Base-by-base conservation (phyloP, 2,797 vertebrate genomes). In the Microctenopoma stevenorrisi region DNA sequence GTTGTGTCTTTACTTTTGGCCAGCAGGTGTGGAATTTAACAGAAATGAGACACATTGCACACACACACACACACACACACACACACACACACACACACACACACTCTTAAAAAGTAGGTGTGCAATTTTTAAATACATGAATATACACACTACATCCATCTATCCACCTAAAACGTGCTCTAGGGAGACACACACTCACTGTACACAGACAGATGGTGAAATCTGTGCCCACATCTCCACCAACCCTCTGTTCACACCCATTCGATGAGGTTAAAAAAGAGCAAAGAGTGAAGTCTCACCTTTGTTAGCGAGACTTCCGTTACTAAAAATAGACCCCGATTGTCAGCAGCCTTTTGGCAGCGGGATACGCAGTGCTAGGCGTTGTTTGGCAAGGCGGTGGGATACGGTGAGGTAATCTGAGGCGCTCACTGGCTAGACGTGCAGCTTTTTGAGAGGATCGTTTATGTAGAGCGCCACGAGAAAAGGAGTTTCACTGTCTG, bases 1-100 rank as follows among this genome's bases (percentile, higher is more conserved):
- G 12, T 6, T 16, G 46, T 91, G 86, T 42, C 12, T 92, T 92
- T 91, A 73, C 77, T 77, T 82, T 88, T 54, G 42, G 60, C 61
- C 80, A 59, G 53, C 64, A 86, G 74, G 74, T 90, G 91, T 83
- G 87, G 83, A 92, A 93, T 93, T 92, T 84, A 82, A 60, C 84
- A 80, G 82, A 68, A 37, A 60, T 22, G 47, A 42, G 68, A 65
- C 37, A 56, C 15, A 43, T 22, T 35, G 26, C 63, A 25, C 53
- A 61, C 71, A 63, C 48, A 15, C 38, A 52, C 48, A 8, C n/a
- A 37, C 38, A 13, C 13, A 48, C 30, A 11, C n/a, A 42, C 38
- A 16, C 13, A 53, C 30, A 47, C 14, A 62, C 26, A 12, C 14
- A 11, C 2, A 26, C 18, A 47, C 28, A 16, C 12, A 22, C 16